These are phyloP conservation scores for Andrena bicolor DNA, from an alignment of 2,888 invertebrate species.

Conservation along the genomic window DNA sequence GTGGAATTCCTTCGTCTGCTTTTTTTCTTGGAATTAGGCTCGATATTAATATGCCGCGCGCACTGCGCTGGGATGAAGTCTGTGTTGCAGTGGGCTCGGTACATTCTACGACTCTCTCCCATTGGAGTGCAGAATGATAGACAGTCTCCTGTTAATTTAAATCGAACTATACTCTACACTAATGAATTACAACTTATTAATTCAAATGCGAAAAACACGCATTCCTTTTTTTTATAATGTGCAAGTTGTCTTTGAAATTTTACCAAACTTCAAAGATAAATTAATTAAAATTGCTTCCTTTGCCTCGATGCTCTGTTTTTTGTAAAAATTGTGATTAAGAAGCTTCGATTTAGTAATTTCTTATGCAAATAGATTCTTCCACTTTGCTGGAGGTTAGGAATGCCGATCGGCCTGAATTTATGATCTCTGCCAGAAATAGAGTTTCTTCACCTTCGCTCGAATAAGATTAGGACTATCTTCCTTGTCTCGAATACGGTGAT, in stretches of 20 bases:
- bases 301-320: too few relatives aligned
- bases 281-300: too few relatives aligned
- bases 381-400: background rate
- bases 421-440: background rate
- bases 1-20: slow-evolving; percentile 25
- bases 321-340: background rate
- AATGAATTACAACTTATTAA: too few relatives aligned
- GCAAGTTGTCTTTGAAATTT: too few relatives aligned
- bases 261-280: too few relatives aligned
- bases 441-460: background rate
- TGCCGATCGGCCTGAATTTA: background rate
- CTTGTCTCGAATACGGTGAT: background rate
- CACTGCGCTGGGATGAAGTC: background rate
- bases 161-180: background rate
- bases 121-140: background rate
- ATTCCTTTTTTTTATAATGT: too few relatives aligned
- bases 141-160: background rate
- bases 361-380: background rate
- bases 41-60: slow-evolving; percentile 33
- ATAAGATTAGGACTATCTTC: background rate
- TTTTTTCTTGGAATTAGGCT: slow-evolving; percentile 22
- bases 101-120: background rate
- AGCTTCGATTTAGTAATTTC: background rate
- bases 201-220: too few relatives aligned
- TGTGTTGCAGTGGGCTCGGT: background rate